Evolutionary conservation across 30 jellyfish, hydroid and myxozoan species (phyloP).

Genomic region (Aurelia sp.): DNA sequence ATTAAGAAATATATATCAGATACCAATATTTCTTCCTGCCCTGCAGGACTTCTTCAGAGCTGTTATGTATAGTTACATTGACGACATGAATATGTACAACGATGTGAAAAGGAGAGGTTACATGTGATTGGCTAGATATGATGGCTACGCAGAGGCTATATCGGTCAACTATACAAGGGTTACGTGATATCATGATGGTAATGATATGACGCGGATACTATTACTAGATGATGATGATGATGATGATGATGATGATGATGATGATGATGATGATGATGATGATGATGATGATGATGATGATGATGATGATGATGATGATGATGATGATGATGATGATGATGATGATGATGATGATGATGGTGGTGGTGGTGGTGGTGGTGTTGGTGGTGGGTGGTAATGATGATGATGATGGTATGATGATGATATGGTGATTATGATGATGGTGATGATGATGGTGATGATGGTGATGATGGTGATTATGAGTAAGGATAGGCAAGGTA

Average conservation of each 20-base stretch:
- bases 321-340: constrained; percentile 33
- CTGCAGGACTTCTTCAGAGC: too few relatives aligned
- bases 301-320: constrained; percentile 35
- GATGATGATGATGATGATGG: constrained; percentile 32
- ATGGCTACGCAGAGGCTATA: too few relatives aligned
- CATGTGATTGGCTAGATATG: too few relatives aligned
- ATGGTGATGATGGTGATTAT: neutral
- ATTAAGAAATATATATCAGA: too few relatives aligned
- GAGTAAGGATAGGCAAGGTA: too few relatives aligned
- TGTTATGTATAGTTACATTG: too few relatives aligned
- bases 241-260: neutral
- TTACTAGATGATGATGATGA: neutral
- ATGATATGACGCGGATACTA: too few relatives aligned
- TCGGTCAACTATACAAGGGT: too few relatives aligned
- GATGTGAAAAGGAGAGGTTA: too few relatives aligned
- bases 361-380: constrained; percentile 1
- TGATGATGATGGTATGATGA: constrained; percentile 4
- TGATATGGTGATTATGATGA: neutral
- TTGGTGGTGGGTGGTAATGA: neutral
- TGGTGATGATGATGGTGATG: constrained; percentile 1
- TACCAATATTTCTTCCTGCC: too few relatives aligned
- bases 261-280: constrained; percentile 1
- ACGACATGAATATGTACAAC: too few relatives aligned
- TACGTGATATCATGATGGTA: too few relatives aligned
- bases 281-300: constrained; percentile 17